phyloP scores from a whole-genome alignment of 2,888 invertebrate species.

The Malachius bipustulatus region DNA sequence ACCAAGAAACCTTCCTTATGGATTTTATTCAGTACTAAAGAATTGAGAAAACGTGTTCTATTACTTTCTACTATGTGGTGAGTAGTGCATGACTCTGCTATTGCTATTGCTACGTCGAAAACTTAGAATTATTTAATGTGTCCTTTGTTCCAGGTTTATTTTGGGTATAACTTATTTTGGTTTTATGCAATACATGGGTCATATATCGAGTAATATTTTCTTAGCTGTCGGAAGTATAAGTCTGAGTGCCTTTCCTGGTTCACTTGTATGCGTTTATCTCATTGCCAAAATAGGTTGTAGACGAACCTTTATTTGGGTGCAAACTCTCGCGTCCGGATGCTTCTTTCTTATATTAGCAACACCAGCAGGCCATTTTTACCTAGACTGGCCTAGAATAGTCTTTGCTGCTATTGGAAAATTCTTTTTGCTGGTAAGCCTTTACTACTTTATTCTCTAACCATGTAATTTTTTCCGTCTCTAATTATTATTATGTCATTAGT shows the following conservation, averaged over 20 bases:
- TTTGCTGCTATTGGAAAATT: slow-evolving; percentile 53
- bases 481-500: no score
- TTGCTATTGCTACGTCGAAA: no score
- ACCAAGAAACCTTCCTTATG: slow-evolving; percentile 33
- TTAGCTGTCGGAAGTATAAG: slow-evolving; percentile 43
- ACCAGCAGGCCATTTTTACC: slow-evolving; percentile 36
- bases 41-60: slow-evolving; percentile 41
- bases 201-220: slow-evolving; percentile 43
- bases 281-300: slow-evolving; percentile 42
- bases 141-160: slow-evolving; percentile 43
- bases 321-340: slow-evolving; percentile 39
- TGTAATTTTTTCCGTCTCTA: no score
- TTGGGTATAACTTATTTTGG: slow-evolving; percentile 47
- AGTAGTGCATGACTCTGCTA: no score
- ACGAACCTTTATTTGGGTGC: slow-evolving; percentile 39
- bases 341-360: slow-evolving; percentile 41
- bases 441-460: no score
- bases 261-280: slow-evolving; percentile 41
- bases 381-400: slow-evolving; percentile 45
- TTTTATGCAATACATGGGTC: slow-evolving; percentile 47
- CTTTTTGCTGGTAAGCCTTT: slow-evolving; percentile 47
- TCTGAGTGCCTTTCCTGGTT: slow-evolving; percentile 43
- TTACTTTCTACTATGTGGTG: slow-evolving; percentile 46
- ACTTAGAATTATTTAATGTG: no score
- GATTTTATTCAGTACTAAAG: slow-evolving; percentile 39